Percentiles rank a stretch among this genome's conserved stretches.
These are phyloP conservation scores for Archips xylosteana DNA, from an alignment of 2,888 invertebrate species.

Conservation along the genomic window DNA sequence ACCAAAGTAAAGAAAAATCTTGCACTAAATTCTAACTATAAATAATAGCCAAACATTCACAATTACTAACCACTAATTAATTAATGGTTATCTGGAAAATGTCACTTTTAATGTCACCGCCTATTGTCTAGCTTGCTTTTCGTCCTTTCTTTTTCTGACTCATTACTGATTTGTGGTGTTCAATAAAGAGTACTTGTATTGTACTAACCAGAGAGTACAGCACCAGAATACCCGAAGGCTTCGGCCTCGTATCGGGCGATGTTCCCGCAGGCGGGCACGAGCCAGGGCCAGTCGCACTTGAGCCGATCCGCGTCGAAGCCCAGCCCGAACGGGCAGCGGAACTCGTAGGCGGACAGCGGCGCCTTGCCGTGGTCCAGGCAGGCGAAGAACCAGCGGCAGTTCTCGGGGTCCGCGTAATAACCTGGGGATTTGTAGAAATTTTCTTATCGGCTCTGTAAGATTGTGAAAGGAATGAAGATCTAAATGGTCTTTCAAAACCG, in stretches of 20 bases:
- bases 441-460: too few relatives aligned
- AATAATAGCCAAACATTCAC: too few relatives aligned
- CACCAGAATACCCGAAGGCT: slow-evolving; percentile 76
- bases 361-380: slow-evolving; percentile 90
- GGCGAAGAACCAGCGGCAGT: slow-evolving; percentile 94
- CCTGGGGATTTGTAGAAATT: slow-evolving; percentile 69
- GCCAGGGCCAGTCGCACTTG: slow-evolving; percentile 93
- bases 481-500: too few relatives aligned
- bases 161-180: too few relatives aligned
- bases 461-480: too few relatives aligned
- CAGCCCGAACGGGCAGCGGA: slow-evolving; percentile 92
- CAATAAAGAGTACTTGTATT: too few relatives aligned
- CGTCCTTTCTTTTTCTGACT: too few relatives aligned
- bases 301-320: slow-evolving; percentile 90
- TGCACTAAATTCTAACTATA: background rate
- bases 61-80: too few relatives aligned
- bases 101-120: too few relatives aligned
- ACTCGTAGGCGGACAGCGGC: slow-evolving; percentile 90
- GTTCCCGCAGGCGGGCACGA: slow-evolving; percentile 87
- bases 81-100: too few relatives aligned
- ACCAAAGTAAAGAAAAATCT: background rate
- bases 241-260: slow-evolving; percentile 83
- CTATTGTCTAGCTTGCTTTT: too few relatives aligned
- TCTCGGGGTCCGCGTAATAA: slow-evolving; percentile 92
- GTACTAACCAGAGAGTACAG: slow-evolving; percentile 70